Evolutionary conservation across 2,888 invertebrate genomes (phyloP).

Genomic region (Dendrolimus pini): DNA sequence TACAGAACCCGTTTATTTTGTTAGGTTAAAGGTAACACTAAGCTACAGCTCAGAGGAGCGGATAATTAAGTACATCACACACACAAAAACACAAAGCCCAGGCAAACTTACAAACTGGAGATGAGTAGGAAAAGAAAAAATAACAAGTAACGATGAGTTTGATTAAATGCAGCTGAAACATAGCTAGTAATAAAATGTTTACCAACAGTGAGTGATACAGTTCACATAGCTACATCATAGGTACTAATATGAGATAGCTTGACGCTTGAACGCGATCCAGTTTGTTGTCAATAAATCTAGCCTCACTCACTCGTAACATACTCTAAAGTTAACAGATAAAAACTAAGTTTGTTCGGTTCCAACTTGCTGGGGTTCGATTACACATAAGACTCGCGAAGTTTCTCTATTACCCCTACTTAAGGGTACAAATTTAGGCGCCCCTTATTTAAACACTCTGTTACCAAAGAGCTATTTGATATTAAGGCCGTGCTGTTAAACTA

Average conservation of each 20-base stretch:
- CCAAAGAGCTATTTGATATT: conserved; percentile 42
- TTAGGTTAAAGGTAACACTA: too few species aligned
- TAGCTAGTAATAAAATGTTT: too few species aligned
- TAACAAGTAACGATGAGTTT: too few species aligned
- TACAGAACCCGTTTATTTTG: too few species aligned
- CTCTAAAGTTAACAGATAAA: conserved; percentile 56
- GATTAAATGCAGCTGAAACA: too few species aligned
- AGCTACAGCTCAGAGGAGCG: too few species aligned
- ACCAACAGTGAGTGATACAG: too few species aligned
- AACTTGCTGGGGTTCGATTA: conserved; percentile 45
- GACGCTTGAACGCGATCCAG: conserved; percentile 19
- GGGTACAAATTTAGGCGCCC: conserved; percentile 48
- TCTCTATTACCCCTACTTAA: conserved; percentile 50
- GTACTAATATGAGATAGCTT: conserved; percentile 11
- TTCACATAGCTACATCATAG: neutral
- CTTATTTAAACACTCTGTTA: conserved; percentile 51
- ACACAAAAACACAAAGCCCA: too few species aligned
- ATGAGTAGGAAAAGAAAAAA: too few species aligned
- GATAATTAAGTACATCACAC: too few species aligned
- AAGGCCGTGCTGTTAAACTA: too few species aligned
- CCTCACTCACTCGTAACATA: conserved; percentile 40
- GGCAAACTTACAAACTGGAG: too few species aligned
- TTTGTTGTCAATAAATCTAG: conserved; percentile 49
- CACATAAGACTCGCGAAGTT: conserved; percentile 52
- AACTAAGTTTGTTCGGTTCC: conserved; percentile 49